Evolutionary conservation across 2,888 invertebrate genomes (phyloP), one percentile per base, ranked within the genome.

Genomic region (Rambutsinella grinnellia): DNA sequence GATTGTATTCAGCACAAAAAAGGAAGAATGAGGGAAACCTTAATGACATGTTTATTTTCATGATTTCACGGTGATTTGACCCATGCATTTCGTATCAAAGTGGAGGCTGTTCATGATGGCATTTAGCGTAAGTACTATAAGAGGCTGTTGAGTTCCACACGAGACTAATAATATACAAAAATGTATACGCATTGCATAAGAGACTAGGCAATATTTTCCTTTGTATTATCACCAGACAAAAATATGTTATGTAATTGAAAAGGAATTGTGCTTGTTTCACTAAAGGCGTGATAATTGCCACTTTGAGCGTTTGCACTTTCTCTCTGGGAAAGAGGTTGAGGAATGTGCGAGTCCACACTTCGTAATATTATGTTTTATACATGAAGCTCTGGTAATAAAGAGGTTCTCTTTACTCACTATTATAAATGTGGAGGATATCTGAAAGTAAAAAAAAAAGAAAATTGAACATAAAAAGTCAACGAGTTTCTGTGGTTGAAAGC

Each of bases 31-130:
- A 51, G 51, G 56, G 44, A 56, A 67, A 27, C 13, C 67, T 67
- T 67, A 67, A 57, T 67, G 67, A 67, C 67, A 67, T 67, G 67
- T 67, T 67, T 67, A 67, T 67, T 67, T 67, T 67, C 67, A 67
- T 58, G 67, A 67, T 58, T 58, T 67, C 28, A 67, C 58, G 58
- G 67, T 67, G 67, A 67, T 58, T 66, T 66, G 66, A 66, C 54
- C 66, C 56, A 66, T 53, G 19, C 56, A 26, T 26, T 44, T 26
- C 53, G 19, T 27, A 53, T 28, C 28, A 13, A 36, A 36, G 13
- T 13, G 36, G 13, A 36, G 36, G 13, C 36, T 13, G 36, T 13
- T 36, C 36, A 36, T 36, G 36, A 36, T 36, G 36, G 36, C 36
- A 36, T 36, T 36, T 36, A 36, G 5, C 36, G 36, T n/a, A n/a